Evolutionary conservation across 2,113 vertebrate species (phyloP).

Genomic region (Nipponia nippon): DNA sequence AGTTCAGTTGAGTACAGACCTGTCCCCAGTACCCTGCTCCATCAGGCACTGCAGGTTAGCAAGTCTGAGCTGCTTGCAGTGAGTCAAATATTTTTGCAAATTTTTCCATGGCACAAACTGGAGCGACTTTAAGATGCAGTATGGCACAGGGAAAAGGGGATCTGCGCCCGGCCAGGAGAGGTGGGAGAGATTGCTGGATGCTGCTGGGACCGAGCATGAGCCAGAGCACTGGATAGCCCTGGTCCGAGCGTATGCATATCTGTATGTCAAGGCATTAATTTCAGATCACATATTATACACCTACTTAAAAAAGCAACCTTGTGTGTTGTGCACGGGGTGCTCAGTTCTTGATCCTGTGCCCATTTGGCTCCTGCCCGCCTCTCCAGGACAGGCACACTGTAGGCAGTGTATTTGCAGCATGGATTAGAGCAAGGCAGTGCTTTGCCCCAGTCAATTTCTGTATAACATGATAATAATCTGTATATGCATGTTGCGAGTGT

Average conservation of each 20-base stretch:
- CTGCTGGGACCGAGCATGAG: background rate
- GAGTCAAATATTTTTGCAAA: background rate
- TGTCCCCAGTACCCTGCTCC: background rate
- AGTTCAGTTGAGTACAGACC: background rate
- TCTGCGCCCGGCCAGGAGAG: background rate
- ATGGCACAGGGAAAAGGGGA: background rate
- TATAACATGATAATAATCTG: rapidly evolving
- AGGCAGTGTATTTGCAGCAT: background rate
- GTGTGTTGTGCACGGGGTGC: background rate
- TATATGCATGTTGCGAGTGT: rapidly evolving
- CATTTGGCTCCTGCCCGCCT: background rate
- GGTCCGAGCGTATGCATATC: rapidly evolving
- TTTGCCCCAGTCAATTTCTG: rapidly evolving
- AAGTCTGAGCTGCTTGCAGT: background rate
- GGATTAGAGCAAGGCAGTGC: background rate
- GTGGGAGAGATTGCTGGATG: background rate
- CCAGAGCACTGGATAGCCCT: background rate
- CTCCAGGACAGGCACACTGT: background rate
- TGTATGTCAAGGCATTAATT: background rate
- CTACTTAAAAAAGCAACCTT: background rate
- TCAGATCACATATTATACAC: background rate
- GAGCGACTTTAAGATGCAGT: background rate
- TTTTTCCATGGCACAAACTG: background rate
- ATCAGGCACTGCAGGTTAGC: rapidly evolving
- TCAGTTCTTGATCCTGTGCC: background rate